A percentile compares a stretch with the other conserved stretches of the same genome.
phyloP scores from a whole-genome alignment of 2,888 invertebrate genomes.

The Lepidocyrtinus sp. region DNA sequence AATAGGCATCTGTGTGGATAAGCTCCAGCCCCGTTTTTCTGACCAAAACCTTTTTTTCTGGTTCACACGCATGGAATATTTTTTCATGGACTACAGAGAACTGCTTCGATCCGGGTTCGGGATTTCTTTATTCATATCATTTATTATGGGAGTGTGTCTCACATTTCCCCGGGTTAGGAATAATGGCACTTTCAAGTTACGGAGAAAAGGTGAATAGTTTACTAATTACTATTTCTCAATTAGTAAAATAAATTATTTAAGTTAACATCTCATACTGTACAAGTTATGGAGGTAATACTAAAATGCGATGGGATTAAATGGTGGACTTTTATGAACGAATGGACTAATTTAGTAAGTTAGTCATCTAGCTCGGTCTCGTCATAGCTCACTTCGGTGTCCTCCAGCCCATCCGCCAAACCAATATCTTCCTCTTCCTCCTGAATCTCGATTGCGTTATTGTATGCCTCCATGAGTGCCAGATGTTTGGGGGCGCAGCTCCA shows the following conservation, averaged over 20 bases:
- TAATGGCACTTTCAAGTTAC: not conserved
- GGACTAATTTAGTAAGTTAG: not conserved
- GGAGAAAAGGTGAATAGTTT: not conserved
- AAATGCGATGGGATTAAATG: constrained; percentile 24
- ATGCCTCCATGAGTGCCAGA: constrained; percentile 48
- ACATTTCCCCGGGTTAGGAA: not conserved
- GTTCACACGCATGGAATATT: not conserved
- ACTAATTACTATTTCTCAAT: not conserved
- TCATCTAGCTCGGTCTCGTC: constrained; percentile 34
- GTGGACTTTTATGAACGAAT: no score
- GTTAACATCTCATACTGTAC: not conserved
- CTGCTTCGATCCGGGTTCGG: not conserved
- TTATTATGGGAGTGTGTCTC: not conserved
- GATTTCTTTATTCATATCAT: not conserved
- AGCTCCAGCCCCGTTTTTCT: not conserved
- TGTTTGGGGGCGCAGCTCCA: constrained; percentile 66
- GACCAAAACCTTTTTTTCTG: not conserved
- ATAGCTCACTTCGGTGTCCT: constrained; percentile 41
- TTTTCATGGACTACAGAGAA: not conserved
- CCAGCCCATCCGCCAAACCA: constrained; percentile 46
- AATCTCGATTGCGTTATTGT: constrained; percentile 34
- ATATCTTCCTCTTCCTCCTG: constrained; percentile 48
- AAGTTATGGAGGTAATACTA: constrained; percentile 33
- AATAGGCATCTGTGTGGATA: not conserved
- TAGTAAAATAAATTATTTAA: not conserved